These are phyloP conservation scores for Anneissia japonica DNA, from an alignment of 35 echinoderm and acorn worm species.

Conservation along the genomic window DNA sequence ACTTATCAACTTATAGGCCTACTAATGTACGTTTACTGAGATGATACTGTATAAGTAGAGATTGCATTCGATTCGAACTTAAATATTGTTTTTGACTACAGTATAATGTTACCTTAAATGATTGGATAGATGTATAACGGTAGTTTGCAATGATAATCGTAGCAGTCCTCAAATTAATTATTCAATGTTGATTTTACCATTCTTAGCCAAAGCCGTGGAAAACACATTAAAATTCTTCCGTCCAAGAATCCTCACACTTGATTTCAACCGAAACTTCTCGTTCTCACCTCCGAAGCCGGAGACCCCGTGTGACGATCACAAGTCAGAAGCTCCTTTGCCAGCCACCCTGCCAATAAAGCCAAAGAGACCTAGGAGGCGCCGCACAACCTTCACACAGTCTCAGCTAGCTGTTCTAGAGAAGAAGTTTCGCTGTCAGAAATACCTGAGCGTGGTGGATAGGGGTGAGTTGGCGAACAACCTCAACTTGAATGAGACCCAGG, in stretches of 20 bases:
- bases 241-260: background rate
- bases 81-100: too few relatives aligned
- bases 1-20: too few relatives aligned
- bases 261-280: background rate
- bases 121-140: too few relatives aligned
- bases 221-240: background rate
- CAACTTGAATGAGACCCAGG: conserved; percentile 62
- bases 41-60: too few relatives aligned
- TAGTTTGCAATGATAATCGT: too few relatives aligned
- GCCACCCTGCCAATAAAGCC: conserved; percentile 68
- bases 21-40: too few relatives aligned
- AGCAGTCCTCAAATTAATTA: too few relatives aligned
- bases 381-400: conserved; percentile 60
- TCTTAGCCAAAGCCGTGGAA: background rate
- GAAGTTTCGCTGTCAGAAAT: conserved; percentile 70
- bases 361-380: conserved; percentile 41
- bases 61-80: too few relatives aligned
- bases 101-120: too few relatives aligned
- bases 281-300: background rate
- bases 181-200: background rate
- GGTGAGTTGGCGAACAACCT: conserved; percentile 46
- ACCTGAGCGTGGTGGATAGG: conserved; percentile 60
- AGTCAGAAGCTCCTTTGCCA: conserved; percentile 47
- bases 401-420: conserved; percentile 52
- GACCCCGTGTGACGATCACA: background rate